Percentiles rank a stretch among this genome's conserved stretches.
Evolutionary conservation across 2,888 invertebrate genomes (phyloP).

Genomic region (Chymomyza fuscimana): DNA sequence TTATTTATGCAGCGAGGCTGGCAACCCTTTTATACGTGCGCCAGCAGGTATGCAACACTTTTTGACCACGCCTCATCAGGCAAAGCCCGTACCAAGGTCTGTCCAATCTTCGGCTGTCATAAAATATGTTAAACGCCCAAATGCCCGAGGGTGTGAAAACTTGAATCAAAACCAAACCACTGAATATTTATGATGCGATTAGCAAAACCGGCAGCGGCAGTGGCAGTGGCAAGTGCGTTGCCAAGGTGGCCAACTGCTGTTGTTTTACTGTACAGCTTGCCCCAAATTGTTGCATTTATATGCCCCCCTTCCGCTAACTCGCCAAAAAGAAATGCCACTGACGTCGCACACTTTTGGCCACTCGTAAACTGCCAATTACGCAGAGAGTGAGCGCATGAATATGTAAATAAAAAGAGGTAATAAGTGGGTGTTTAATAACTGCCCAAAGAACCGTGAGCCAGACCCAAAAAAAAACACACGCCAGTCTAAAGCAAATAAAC

Average conservation of each 20-base stretch:
- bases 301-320: not conserved
- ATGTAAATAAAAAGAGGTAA: conserved; percentile 77
- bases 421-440: conserved; percentile 79
- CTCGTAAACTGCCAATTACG: conserved; percentile 30
- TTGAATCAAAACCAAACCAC: conserved; percentile 66
- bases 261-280: not conserved
- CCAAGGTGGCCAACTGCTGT: not conserved
- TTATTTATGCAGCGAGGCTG: conserved; percentile 47
- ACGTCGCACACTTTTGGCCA: not conserved
- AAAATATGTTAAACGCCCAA: conserved; percentile 72
- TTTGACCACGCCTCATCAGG: conserved; percentile 19
- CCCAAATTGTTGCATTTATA: conserved; percentile 1
- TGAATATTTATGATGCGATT: conserved; percentile 74
- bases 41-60: conserved; percentile 62
- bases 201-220: conserved; percentile 50
- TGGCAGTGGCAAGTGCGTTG: not conserved
- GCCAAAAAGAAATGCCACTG: not conserved
- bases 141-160: conserved; percentile 70
- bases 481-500: not conserved
- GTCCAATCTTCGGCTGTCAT: conserved; percentile 38
- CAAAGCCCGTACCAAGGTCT: not conserved
- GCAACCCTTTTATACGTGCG: conserved; percentile 58
- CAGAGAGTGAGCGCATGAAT: conserved; percentile 69
- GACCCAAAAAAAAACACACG: not conserved
- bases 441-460: conserved; percentile 44